A percentile compares a stretch with the other conserved stretches of the same genome.
phyloP scores from a whole-genome alignment of 2,797 vertebrate genomes.

The Cercopithecus diana region DNA sequence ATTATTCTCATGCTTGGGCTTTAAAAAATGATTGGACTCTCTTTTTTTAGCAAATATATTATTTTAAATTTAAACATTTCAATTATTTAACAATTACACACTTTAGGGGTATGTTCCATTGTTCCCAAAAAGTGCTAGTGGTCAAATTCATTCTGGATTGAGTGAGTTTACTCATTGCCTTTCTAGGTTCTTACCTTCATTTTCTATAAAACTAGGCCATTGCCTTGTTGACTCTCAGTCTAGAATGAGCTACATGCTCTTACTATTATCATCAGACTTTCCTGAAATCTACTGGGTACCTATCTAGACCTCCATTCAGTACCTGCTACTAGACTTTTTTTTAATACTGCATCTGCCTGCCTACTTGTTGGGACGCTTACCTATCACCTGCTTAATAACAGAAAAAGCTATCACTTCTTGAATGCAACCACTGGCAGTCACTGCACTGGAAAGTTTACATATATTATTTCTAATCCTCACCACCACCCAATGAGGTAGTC shows the following conservation, averaged over 20 bases:
- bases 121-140: neutral
- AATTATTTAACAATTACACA: conserved; percentile 23
- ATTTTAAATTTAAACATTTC: conserved; percentile 13
- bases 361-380: neutral
- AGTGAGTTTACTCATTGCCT: neutral
- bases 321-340: neutral
- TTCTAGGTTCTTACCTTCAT: neutral
- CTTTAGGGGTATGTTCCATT: neutral
- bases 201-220: neutral
- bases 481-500: neutral
- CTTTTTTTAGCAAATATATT: neutral
- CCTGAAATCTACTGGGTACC: neutral
- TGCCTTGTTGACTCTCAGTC: neutral
- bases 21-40: neutral
- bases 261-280: neutral
- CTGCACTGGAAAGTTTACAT: neutral
- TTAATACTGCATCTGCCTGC: neutral
- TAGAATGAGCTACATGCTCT: neutral
- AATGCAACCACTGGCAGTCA: neutral
- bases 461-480: neutral
- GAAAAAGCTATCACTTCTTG: neutral
- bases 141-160: neutral
- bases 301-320: neutral
- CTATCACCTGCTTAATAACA: neutral
- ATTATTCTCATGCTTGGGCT: neutral